These are phyloP conservation scores for Mamestra brassicae DNA, from an alignment of 2,888 invertebrate genomes.

Conservation along the genomic window DNA sequence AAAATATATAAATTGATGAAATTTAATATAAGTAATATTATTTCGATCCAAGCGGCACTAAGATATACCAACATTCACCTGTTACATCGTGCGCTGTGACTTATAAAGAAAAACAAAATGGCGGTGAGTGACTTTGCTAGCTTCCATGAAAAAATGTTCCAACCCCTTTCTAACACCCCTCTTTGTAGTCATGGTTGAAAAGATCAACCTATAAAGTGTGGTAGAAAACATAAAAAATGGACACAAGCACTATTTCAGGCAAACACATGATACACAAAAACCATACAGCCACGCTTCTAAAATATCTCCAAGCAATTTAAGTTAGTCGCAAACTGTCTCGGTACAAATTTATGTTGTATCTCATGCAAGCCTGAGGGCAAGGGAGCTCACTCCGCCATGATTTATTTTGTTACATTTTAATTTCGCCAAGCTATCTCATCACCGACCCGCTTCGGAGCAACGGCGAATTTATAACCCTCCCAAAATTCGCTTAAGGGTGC, in stretches of 20 bases:
- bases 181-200: background rate
- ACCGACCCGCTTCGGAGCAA: slow-evolving; percentile 67
- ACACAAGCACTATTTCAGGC: background rate
- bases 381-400: slow-evolving; percentile 71
- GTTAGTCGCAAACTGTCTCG: slow-evolving; percentile 64
- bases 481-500: slow-evolving; percentile 56
- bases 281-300: slow-evolving; percentile 12
- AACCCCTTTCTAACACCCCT: background rate
- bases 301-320: slow-evolving; percentile 63
- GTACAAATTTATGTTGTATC: slow-evolving; percentile 64
- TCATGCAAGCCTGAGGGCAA: slow-evolving; percentile 66
- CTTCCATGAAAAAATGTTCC: no score
- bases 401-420: slow-evolving; percentile 83
- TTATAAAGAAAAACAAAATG: no score
- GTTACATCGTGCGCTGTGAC: no score
- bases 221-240: background rate
- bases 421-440: slow-evolving; percentile 81
- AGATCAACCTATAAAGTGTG: background rate
- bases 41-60: no score
- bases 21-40: no score
- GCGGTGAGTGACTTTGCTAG: no score
- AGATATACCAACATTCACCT: no score
- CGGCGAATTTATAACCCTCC: slow-evolving; percentile 68
- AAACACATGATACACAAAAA: background rate
- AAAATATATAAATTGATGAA: no score